Evolutionary conservation across 2,888 invertebrate species (phyloP).

Genomic region (Polydrusus cervinus): DNA sequence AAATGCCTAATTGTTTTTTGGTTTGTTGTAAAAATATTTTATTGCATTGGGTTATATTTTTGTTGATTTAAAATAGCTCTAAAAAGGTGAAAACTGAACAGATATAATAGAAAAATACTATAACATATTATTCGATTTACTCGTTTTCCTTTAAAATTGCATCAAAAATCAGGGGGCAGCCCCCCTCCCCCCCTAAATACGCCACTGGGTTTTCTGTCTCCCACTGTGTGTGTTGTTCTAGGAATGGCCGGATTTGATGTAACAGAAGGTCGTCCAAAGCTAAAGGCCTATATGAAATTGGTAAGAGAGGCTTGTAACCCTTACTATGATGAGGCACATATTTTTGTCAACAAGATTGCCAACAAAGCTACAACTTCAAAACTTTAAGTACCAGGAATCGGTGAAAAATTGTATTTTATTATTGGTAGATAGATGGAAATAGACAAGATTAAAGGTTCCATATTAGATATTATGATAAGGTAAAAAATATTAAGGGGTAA

Average conservation of each 20-base stretch:
- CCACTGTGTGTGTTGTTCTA: slow-evolving; percentile 65
- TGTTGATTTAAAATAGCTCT: too few species aligned
- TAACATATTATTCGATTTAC: too few species aligned
- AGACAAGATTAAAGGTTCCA: not conserved
- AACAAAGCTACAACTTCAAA: slow-evolving; percentile 40
- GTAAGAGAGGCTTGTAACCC: slow-evolving; percentile 78
- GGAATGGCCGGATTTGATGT: slow-evolving; percentile 82
- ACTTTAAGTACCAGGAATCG: slow-evolving; percentile 9
- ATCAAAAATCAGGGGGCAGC: too few species aligned
- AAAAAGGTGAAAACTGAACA: too few species aligned
- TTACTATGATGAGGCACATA: slow-evolving; percentile 77
- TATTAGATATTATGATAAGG: not conserved
- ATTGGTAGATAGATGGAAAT: not conserved
- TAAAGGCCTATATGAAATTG: slow-evolving; percentile 79
- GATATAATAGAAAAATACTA: too few species aligned
- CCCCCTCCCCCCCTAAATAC: too few species aligned
- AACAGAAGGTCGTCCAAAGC: slow-evolving; percentile 74
- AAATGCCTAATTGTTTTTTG: too few species aligned
- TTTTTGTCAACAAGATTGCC: slow-evolving; percentile 62
- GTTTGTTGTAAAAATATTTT: too few species aligned
- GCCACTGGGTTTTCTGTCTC: too few species aligned
- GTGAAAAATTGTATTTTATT: not conserved
- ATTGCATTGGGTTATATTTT: too few species aligned
- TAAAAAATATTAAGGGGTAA: not conserved
- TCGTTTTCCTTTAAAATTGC: too few species aligned